Conservation (phyloP, 2,888 invertebrate genomes). For the Eristalis tenax region DNA sequence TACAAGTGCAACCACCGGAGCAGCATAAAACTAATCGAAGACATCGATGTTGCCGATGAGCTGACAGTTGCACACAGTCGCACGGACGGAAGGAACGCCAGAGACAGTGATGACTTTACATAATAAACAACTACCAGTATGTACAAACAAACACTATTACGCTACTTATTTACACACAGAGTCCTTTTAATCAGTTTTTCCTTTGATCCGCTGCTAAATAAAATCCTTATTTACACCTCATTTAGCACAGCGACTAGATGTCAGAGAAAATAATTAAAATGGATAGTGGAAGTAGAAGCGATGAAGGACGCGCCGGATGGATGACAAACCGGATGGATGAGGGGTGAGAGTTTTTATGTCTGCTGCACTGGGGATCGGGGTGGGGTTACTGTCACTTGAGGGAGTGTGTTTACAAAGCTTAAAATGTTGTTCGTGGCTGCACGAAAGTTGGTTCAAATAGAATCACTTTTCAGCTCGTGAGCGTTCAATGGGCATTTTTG, state of each 20-base stretch:
- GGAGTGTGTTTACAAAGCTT: slow-evolving; percentile 1
- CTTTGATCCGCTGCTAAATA: slow-evolving; percentile 42
- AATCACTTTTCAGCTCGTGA: not conserved
- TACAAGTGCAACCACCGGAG: slow-evolving; percentile 30
- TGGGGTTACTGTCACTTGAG: slow-evolving; percentile 59
- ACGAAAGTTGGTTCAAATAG: not conserved
- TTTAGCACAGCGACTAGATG: slow-evolving; percentile 43
- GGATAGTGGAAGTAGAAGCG: slow-evolving; percentile 6
- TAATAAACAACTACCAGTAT: slow-evolving; percentile 37
- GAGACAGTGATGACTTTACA: slow-evolving; percentile 36
- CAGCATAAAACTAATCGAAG: slow-evolving; percentile 21
- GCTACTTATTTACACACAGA: slow-evolving; percentile 47
- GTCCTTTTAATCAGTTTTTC: slow-evolving; percentile 36
- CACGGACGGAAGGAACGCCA: slow-evolving; percentile 23
- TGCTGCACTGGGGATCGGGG: slow-evolving; percentile 2
- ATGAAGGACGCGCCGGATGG: slow-evolving; percentile 6
- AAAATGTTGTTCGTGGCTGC: not conserved
- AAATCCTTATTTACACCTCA: slow-evolving; percentile 53
- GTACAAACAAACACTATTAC: slow-evolving; percentile 53
- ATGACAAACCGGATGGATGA: not conserved
- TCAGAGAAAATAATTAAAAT: slow-evolving; percentile 47
- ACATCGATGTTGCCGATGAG: slow-evolving; percentile 26
- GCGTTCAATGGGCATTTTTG: not conserved
- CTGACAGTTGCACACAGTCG: slow-evolving; percentile 1
- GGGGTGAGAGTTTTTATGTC: not conserved